Evolutionary conservation across 2,888 invertebrate species (phyloP).

Genomic region (Pyrochroa serraticornis): DNA sequence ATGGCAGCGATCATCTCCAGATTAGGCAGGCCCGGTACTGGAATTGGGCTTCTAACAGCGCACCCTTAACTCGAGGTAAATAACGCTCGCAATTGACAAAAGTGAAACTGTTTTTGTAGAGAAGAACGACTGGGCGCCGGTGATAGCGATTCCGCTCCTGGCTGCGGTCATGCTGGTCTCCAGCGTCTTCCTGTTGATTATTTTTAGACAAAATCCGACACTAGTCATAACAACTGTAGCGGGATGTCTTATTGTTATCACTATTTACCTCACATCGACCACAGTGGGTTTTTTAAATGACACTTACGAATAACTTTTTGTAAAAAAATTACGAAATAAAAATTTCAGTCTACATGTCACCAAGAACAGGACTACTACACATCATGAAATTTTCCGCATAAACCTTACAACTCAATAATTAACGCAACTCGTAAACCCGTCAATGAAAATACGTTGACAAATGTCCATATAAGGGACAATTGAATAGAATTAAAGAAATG

Average conservation of each 20-base stretch:
- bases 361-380: too few species aligned
- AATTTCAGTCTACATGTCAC: not conserved
- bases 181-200: conserved; percentile 54
- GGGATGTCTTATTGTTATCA: conserved; percentile 56
- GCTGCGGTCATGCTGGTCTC: conserved; percentile 48
- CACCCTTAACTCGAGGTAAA: too few species aligned
- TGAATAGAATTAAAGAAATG: too few species aligned
- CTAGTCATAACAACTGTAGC: conserved; percentile 58
- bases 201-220: conserved; percentile 59
- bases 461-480: too few species aligned
- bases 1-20: too few species aligned
- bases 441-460: too few species aligned
- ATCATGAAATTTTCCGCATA: too few species aligned
- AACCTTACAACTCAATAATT: too few species aligned
- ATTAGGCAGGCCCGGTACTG: too few species aligned
- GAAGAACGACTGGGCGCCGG: conserved; percentile 43
- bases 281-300: conserved; percentile 30
- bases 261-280: conserved; percentile 54
- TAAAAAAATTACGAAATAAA: conserved; percentile 3
- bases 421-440: too few species aligned
- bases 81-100: not conserved
- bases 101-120: conserved; percentile 30
- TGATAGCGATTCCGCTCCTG: conserved; percentile 47
- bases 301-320: conserved; percentile 16
- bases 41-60: too few species aligned